These are phyloP conservation scores for Solenopsis invicta DNA, from an alignment of 1,140 invertebrate genomes.

Conservation along the genomic window DNA sequence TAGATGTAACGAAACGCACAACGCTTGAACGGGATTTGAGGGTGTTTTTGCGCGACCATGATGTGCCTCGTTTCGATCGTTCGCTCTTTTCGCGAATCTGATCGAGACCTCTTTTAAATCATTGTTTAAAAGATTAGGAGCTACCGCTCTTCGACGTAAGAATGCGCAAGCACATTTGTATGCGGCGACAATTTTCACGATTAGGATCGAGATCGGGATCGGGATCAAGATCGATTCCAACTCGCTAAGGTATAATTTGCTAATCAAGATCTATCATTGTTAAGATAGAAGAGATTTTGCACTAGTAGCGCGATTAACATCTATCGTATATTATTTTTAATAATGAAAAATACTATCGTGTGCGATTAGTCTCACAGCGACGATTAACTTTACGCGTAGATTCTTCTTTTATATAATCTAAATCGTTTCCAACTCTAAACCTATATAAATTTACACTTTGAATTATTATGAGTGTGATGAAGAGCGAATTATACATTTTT, in stretches of 20 bases:
- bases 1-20: constrained; percentile 19
- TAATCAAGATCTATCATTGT: constrained; percentile 7
- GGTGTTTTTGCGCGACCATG: constrained; percentile 11
- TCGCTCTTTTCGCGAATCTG: constrained; percentile 19
- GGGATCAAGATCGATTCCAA: background rate
- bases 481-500: background rate
- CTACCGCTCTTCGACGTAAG: background rate
- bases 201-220: background rate
- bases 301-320: constrained; percentile 13
- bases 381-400: background rate
- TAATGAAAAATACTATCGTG: background rate
- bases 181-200: constrained; percentile 1
- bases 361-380: background rate
- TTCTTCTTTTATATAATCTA: background rate
- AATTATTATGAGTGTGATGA: background rate
- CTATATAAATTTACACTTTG: background rate
- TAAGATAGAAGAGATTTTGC: constrained; percentile 8
- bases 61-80: constrained; percentile 41
- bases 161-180: background rate
- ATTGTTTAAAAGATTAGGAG: background rate
- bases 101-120: background rate
- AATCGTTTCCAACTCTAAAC: background rate
- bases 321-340: constrained; percentile 15
- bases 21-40: constrained; percentile 3
- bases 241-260: background rate